Conservation (phyloP, 2,113 vertebrate species). For the Ciconia maguari region DNA sequence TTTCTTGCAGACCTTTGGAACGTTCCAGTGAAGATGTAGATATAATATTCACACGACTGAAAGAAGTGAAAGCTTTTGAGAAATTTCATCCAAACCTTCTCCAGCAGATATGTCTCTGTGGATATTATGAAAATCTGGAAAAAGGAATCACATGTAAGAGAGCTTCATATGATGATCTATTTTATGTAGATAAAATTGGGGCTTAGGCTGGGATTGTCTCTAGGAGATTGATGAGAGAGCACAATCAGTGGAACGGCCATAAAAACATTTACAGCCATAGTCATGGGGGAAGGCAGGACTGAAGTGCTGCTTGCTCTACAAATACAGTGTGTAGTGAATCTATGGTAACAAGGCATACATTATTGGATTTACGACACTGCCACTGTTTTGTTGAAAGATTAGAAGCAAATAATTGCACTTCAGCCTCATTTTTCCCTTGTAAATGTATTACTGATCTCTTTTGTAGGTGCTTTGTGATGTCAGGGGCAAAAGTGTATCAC, state of each 20-base stretch:
- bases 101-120: conserved; percentile 93
- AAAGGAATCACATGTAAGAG: conserved; percentile 94
- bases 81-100: conserved; percentile 91
- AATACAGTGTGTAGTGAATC: not conserved
- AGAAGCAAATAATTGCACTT: not conserved
- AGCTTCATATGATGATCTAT: not conserved
- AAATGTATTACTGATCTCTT: not conserved
- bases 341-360: not conserved
- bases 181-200: not conserved
- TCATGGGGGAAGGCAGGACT: not conserved
- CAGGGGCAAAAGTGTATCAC: not conserved
- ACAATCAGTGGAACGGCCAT: not conserved
- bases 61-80: conserved; percentile 93
- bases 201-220: not conserved
- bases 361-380: not conserved
- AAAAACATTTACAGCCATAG: not conserved
- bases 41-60: conserved; percentile 91
- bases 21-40: conserved; percentile 95
- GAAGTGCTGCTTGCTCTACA: not conserved
- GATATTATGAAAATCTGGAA: conserved; percentile 94
- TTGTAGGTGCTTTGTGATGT: not conserved
- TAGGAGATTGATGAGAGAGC: not conserved
- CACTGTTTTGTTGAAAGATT: not conserved
- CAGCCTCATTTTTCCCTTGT: not conserved
- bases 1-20: conserved; percentile 84